These are phyloP conservation scores for Himantopus leucocephalus DNA, from an alignment of 2,113 vertebrate genomes.

Conservation along the genomic window DNA sequence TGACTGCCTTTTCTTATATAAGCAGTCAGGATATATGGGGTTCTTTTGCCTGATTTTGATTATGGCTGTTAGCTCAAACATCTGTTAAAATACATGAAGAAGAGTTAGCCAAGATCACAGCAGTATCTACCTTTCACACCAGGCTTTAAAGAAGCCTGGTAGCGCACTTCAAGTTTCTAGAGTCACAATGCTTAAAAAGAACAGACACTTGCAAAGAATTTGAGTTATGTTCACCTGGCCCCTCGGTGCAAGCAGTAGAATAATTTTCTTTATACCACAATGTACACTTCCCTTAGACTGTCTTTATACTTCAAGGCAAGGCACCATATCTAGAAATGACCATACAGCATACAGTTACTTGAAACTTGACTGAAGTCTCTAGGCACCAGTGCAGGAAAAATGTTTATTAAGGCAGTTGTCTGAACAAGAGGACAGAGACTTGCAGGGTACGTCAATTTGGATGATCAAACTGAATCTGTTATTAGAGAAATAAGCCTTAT, in stretches of 20 bases:
- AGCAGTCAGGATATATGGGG: background rate
- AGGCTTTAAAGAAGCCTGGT: background rate
- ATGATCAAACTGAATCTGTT: background rate
- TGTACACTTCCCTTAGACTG: background rate
- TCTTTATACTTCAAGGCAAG: background rate
- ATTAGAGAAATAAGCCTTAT: background rate
- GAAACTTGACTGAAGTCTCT: background rate
- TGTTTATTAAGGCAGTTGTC: background rate
- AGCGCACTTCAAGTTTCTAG: background rate
- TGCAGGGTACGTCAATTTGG: accelerated
- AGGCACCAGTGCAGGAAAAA: background rate
- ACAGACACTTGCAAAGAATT: background rate
- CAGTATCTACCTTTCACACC: background rate
- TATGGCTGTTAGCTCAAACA: background rate
- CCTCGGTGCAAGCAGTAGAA: background rate
- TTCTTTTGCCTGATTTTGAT: background rate
- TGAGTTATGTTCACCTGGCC: background rate
- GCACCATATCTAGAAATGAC: background rate
- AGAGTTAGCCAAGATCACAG: background rate
- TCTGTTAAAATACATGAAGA: background rate
- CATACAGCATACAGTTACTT: background rate
- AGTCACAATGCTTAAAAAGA: background rate
- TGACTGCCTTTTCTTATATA: background rate
- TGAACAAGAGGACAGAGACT: background rate
- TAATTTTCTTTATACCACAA: background rate